Base-by-base conservation (phyloP, 1,140 invertebrate species). In the Zaprionus nigranus region DNA sequence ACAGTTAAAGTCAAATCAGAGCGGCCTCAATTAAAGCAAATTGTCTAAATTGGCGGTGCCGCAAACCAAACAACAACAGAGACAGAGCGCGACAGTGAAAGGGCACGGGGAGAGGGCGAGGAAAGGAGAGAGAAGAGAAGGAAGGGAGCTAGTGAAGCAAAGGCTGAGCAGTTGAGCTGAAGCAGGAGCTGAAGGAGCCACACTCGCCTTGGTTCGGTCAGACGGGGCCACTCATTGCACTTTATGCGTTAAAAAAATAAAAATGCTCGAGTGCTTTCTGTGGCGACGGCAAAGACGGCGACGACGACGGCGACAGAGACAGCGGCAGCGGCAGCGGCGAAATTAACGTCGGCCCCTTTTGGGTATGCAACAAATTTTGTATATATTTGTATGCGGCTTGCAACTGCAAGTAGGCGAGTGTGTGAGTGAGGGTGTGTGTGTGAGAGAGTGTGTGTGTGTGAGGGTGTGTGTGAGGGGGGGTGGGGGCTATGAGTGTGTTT, bases 241-340 rank as follows among this genome's bases (percentile, higher is more conserved):
- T 80, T 74, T 62, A 78, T 74, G 65, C 75, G 65, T 74, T 66
- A 74, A 75, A 78, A 78, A 78, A 78, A 75, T 74, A 59, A 66
- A 80, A 80, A 75, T 66, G 40, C 49, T 78, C 66, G 60, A 80
- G 78, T 80, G 78, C 78, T 81, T 78, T 81, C 40, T 78, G 78
- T 78, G 71, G 58, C 26, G 7, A 38, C 66, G 28, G 22, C 26
- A 22, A 22, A 5, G 5, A 15, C 15, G 38, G 6, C 40, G 3
- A 17, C n/a, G 5, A 20, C 28, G n/a, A 2, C 20, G 22, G 6
- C 34, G 13, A 3, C 58, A 2, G 20, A 2, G 43, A 15, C 40
- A 17, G n/a, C 2, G 46, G 15, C 30, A 40, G 9, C 65, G 46
- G 17, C 38, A 4, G 2, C 46, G 30, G 20, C 57, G 28, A 34